Percentiles rank a stretch among this genome's conserved stretches.
Conservation (phyloP, 2,113 vertebrate genomes). For the Marcusenius ussheri region DNA sequence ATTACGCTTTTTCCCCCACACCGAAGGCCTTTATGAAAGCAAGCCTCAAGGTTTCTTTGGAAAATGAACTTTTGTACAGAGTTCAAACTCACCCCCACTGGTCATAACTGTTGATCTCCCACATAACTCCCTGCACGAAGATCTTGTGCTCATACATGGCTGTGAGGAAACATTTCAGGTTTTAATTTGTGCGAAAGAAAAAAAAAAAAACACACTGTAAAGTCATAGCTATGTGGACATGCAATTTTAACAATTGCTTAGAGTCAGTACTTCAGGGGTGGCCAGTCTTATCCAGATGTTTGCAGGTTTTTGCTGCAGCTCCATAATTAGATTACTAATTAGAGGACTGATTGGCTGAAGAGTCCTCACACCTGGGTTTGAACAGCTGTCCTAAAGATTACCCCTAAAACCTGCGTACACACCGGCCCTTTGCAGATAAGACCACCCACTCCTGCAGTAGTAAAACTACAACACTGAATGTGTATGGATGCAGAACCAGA, state of each 20-base stretch:
- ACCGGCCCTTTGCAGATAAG: neutral
- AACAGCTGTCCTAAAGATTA: neutral
- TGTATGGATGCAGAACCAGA: neutral
- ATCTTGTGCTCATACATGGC: conserved; percentile 99
- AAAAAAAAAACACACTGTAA: neutral
- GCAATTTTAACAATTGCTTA: neutral
- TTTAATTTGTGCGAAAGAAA: neutral
- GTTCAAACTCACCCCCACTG: conserved; percentile 91
- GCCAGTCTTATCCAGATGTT: neutral
- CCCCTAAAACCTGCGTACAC: neutral
- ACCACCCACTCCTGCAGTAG: neutral
- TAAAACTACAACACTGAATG: neutral
- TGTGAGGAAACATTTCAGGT: conserved; percentile 39
- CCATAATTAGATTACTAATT: neutral
- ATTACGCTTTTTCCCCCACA: neutral
- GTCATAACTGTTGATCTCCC: conserved; percentile 97
- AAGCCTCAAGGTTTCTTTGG: neutral
- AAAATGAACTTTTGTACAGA: neutral
- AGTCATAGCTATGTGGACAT: neutral
- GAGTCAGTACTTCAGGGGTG: neutral
- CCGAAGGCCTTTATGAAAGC: neutral
- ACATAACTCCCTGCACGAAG: conserved; percentile 90
- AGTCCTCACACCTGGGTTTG: neutral
- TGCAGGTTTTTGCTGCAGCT: neutral
- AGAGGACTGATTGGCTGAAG: neutral